Evolutionary conservation across 35 echinoderm and acorn worm genomes (phyloP), one percentile per base, ranked within the genome.

Genomic region (Heliocidaris tuberculata): DNA sequence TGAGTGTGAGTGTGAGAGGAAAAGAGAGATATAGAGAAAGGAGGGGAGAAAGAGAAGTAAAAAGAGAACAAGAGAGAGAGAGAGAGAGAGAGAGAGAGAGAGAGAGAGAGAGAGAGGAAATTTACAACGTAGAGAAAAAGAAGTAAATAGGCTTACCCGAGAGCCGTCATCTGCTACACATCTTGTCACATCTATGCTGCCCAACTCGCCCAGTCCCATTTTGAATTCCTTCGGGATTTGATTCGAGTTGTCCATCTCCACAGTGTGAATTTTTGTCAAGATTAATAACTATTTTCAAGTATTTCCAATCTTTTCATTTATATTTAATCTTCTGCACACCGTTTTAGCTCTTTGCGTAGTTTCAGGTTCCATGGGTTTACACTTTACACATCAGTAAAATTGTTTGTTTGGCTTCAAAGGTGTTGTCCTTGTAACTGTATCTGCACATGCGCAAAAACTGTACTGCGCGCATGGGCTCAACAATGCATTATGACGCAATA

Each of bases 91-190:
- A 56, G 52, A 11, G 52, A 11, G 52, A 12, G 9, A 56, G 52
- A 56, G 52, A 56, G 52, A 11, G 52, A 11, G 52, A 6, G 6
- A 12, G 50, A 12, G 50, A 52, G 50, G 50, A n/a, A n/a, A 42
- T 42, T 42, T 42, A 42, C 35, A 42, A 42, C 0, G 35, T 15
- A 56, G 7, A 10, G 52, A 56, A 15, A 56, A 56, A 15, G 11
- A 11, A 56, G 11, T n/a, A 21, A n/a, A 78, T 0, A 21, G 27
- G 65, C 17, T 7, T 89, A 89, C 87, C 87, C 47, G 87, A 32
- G 87, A 89, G 87, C 87, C 87, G 87, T 89, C 87, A 89, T 89
- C 29, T 47, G 87, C 12, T 16, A 30, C 42, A 89, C 87, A 89
- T 48, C 31, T 89, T 48, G 87, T 89, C 31, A 89, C 31, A 31